Conservation (phyloP, 1,140 invertebrate species). For the Macrosteles quadrilineatus region DNA sequence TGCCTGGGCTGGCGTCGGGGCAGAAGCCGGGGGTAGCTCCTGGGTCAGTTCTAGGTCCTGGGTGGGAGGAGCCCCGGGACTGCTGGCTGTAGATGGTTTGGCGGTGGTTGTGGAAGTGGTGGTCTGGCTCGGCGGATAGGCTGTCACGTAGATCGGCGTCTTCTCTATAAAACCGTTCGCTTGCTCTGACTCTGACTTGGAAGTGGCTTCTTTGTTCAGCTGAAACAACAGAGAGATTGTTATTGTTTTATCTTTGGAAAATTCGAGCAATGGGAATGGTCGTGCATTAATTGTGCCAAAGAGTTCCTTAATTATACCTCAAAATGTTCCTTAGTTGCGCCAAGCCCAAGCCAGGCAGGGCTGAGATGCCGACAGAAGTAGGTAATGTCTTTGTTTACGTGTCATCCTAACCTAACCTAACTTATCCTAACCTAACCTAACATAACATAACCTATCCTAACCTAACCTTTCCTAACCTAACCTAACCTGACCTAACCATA, state of each 20-base stretch:
- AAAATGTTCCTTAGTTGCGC: too few species aligned
- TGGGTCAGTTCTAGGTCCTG: conserved; percentile 21
- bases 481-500: too few species aligned
- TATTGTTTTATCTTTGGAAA: conserved; percentile 8
- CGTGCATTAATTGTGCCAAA: too few species aligned
- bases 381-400: too few species aligned
- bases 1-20: conserved; percentile 14
- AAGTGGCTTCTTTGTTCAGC: conserved; percentile 63
- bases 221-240: conserved; percentile 47
- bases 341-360: too few species aligned
- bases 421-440: too few species aligned
- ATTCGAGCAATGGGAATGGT: too few species aligned
- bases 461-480: too few species aligned
- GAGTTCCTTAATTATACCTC: too few species aligned
- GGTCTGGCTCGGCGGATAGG: conserved; percentile 18
- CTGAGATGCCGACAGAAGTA: too few species aligned
- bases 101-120: conserved; percentile 29
- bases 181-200: conserved; percentile 59
- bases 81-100: neutral
- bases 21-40: neutral
- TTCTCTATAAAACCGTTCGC: conserved; percentile 71
- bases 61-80: neutral
- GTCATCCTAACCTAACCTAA: too few species aligned
- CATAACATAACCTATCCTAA: too few species aligned
- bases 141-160: conserved; percentile 75